Percentiles rank a stretch among this genome's conserved stretches.
These are phyloP conservation scores for Hyles vespertilio DNA, from an alignment of 1,140 invertebrate genomes.

Conservation along the genomic window DNA sequence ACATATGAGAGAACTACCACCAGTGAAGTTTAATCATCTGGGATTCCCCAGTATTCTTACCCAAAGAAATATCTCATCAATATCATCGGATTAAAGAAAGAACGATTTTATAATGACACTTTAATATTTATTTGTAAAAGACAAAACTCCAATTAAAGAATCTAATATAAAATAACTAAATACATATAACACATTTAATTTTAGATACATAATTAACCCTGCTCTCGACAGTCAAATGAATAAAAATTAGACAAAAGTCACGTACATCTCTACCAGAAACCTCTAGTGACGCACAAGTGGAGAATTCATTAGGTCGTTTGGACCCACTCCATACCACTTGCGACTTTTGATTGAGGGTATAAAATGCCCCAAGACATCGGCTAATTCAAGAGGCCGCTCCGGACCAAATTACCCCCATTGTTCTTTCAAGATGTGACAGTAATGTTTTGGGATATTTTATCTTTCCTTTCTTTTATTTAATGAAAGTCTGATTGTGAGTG, in stretches of 20 bases:
- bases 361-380: conserved; percentile 55
- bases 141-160: too few relatives aligned
- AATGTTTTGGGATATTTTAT: conserved; percentile 20
- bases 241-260: conserved; percentile 17
- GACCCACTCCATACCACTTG: conserved; percentile 52
- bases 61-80: too few relatives aligned
- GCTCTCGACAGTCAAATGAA: background rate
- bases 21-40: too few relatives aligned
- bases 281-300: conserved; percentile 33
- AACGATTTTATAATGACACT: too few relatives aligned
- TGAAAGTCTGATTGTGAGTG: background rate
- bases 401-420: conserved; percentile 52
- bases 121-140: too few relatives aligned
- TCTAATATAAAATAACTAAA: too few relatives aligned
- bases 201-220: too few relatives aligned
- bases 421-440: conserved; percentile 30
- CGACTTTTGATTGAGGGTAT: conserved; percentile 66
- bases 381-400: conserved; percentile 52
- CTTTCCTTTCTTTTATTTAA: conserved; percentile 11
- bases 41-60: too few relatives aligned
- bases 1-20: too few relatives aligned
- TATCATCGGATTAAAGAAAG: too few relatives aligned
- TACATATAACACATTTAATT: too few relatives aligned
- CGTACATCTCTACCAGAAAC: conserved; percentile 12
- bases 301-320: conserved; percentile 65